Conservation (phyloP, 2,888 invertebrate species). For the Leptura quadrifasciata region DNA sequence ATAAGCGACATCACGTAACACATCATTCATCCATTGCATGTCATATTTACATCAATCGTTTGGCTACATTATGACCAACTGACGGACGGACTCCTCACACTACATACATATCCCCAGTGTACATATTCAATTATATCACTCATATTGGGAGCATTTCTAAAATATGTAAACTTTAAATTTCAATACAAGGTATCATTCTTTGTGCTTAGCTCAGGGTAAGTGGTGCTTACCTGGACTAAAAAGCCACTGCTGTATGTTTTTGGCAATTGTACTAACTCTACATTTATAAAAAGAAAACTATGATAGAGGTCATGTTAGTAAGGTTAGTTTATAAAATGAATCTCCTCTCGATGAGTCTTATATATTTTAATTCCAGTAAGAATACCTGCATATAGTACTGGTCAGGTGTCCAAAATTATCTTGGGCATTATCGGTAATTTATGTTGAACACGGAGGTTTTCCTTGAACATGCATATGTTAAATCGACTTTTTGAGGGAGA, state of each 20-base stretch:
- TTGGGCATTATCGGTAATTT: not conserved
- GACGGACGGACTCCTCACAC: not conserved
- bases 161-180: not conserved
- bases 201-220: not conserved
- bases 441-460: not conserved
- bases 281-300: not conserved
- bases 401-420: too few species aligned
- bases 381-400: too few species aligned
- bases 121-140: not conserved
- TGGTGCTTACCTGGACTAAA: not conserved
- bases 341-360: not conserved
- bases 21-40: not conserved
- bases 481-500: not conserved
- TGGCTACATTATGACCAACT: not conserved
- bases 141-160: not conserved
- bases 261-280: conserved; percentile 3
- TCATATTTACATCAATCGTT: not conserved
- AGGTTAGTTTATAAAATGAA: not conserved
- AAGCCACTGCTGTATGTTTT: not conserved
- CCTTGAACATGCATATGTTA: too few species aligned
- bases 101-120: not conserved
- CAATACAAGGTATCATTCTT: not conserved
- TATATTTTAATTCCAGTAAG: too few species aligned
- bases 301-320: conserved; percentile 1
- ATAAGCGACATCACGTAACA: not conserved